Evolutionary conservation across 2,888 invertebrate genomes (phyloP), one percentile per base, ranked within the genome.

Genomic region (Polymixis flavicincta): DNA sequence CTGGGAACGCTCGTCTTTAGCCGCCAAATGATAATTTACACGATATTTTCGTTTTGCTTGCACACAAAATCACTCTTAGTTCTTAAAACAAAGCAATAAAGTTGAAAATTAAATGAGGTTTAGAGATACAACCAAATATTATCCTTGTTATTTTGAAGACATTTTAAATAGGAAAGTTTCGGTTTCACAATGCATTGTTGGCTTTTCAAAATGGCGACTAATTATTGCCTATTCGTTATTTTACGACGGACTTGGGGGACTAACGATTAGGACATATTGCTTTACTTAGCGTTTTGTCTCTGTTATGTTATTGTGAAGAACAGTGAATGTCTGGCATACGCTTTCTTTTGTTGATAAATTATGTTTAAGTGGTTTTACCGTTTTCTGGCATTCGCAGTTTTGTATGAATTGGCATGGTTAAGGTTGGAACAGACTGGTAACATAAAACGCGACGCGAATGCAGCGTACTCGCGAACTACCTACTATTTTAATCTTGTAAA

Each of bases 141-240:
- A 73, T 66, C 13, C 3, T 82, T 71, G 78, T 57, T 60, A 75
- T 67, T 67, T 59, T 28, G 57, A 69, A 78, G 61, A 74, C 68
- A 66, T 72, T 81, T 79, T 52, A 75, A 87, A 85, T 73, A 76
- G 79, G 83, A 89, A 91, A 90, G 87, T 86, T 84, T 80, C 68
- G 74, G 79, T 87, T 83, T 80, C 82, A 88, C 89, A 89, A 89
- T 85, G 80, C 83, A 88, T 88, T 88, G 87, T 85, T 80, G 55
- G 48, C 13, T 89, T 87, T 87, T 74, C 86, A 88, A 89, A 87
- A 91, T 86, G 88, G 87, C 84, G 79, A 74, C 87, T 91, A 91
- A 92, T 92, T 87, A 89, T 89, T 81, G 75, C 48, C 86, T 83
- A 88, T 90, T 89, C 76, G 85, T 89, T 87, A 86, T 76, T 85